Base-by-base conservation (phyloP, 2,113 vertebrate genomes). In the Procavia capensis region DNA sequence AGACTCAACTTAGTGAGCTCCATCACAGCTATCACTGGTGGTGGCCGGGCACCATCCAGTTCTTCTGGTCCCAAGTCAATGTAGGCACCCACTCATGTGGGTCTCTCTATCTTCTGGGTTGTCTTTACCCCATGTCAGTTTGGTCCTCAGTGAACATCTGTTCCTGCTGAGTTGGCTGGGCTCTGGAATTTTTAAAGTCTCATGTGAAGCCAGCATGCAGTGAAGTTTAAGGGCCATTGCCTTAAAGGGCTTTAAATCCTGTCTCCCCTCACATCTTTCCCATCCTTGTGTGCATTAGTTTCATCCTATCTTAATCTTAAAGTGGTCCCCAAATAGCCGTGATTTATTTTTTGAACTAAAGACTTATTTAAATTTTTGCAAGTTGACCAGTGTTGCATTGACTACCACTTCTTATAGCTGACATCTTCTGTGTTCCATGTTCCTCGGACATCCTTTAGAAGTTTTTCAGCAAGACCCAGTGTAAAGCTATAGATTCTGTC, bases 281-380 rank as follows among this genome's bases (percentile, higher is more conserved):
- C 3, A 27, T 50, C 47, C 5, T 1, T 19, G 6, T 11, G 27
- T 25, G n/a, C 29, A 0, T 54, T 24, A 61, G 29, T 36, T 91
- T 70, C 50, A 75, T n/a, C 75, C 27, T 29, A 17, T 64, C 66
- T 24, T 13, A 78, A 27, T 27, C 36, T 0, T 31, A 54, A 63
- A 50, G 13, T 5, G 6, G 5, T 4, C 45, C 14, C 0, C 22
- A 14, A 24, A 3, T 16, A 14, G 3, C 14, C 29, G 72, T 17
- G 6, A 22, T 59, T 50, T 68, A 6, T 31, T 54, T 39, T 75
- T n/a, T 19, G 24, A n/a, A 29, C 22, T 43, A n/a, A 81, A 87
- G 39, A 0, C 24, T 50, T 14, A 20, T 27, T 41, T 90, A 5
- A 59, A 14, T 9, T 68, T 79, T 54, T 54, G 57, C 34, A 31